Base-by-base conservation (phyloP, 2,797 vertebrate species). In the Ctenochaetus hawaiiensis region DNA sequence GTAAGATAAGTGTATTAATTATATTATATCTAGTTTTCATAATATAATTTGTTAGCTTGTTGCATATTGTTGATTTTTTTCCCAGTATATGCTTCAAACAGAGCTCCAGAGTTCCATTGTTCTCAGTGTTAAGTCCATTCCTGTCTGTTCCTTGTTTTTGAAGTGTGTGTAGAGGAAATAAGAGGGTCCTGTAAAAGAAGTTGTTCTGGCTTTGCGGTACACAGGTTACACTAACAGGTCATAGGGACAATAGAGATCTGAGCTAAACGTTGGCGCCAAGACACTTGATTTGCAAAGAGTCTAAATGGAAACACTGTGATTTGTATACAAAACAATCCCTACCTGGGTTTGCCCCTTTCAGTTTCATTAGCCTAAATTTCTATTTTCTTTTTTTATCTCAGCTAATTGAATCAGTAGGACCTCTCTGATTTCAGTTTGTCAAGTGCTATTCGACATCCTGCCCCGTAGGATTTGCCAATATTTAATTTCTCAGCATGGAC, bases 81-180 rank as follows among this genome's bases (percentile, higher is more conserved):
- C 37, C 1, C 43, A 3, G 1, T 14, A 14, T 63, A 16, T 59
- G 57, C 26, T 65, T 26, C 57, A 65, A 53, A 48, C 9, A 47
- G 6, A 65, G 14, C 11, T 47, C 22, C 3, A 7, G 18, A 37
- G 30, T 70, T 48, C 71, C 54, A 68, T 78, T 81, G 62, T 82
- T 75, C 68, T 64, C 34, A 2, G 30, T 63, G 34, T 20, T 53
- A 2, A 64, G 14, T 58, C 18, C 10, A 67, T 37, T 81, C 41
- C 8, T 23, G 44, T 67, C 41, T 8, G 39, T n/a, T n/a, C n/a
- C n/a, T n/a, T 43, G 75, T 80, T 75, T 80, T 77, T 77, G 54
- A 83, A 85, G 56, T 63, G 11, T 49, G 62, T 60, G 26, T 56
- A 72, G 54, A 70, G 81, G 86, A 90, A 91, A 85, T 52, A 63